These are phyloP conservation scores for Drosophila trapezifrons DNA, from an alignment of 1,140 invertebrate genomes.

Conservation along the genomic window DNA sequence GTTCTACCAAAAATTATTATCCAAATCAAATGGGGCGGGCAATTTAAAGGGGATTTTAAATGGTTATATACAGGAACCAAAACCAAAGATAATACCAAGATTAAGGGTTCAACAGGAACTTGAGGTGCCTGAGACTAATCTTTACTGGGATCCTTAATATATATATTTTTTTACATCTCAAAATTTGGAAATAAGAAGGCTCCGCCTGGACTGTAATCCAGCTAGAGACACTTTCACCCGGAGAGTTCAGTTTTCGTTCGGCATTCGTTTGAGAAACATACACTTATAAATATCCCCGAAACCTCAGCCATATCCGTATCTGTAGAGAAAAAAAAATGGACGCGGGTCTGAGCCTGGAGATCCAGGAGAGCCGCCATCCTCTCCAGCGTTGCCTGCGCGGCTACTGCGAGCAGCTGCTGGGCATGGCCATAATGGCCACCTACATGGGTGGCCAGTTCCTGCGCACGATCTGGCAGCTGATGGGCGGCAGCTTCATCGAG, in stretches of 20 bases:
- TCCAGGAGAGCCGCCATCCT: not conserved
- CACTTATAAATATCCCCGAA: not conserved
- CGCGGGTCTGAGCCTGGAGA: not conserved
- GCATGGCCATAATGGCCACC: conserved; percentile 3
- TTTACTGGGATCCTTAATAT: too few relatives aligned
- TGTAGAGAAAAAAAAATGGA: conserved; percentile 1
- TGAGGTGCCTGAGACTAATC: too few relatives aligned
- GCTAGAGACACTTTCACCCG: too few relatives aligned
- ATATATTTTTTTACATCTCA: too few relatives aligned
- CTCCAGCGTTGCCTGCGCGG: conserved; percentile 18
- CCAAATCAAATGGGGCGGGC: not conserved
- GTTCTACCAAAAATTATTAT: not conserved
- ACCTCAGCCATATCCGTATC: too few relatives aligned
- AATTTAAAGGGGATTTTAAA: not conserved
- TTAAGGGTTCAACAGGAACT: too few relatives aligned
- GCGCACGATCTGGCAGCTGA: not conserved
- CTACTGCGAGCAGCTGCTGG: conserved; percentile 12
- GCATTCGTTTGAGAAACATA: conserved; percentile 18
- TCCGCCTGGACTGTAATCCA: not conserved
- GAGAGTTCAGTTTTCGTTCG: conserved; percentile 10
- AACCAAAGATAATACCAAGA: not conserved
- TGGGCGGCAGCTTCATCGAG: not conserved
- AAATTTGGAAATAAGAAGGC: not conserved
- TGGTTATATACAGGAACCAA: too few relatives aligned
- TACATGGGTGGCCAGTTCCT: not conserved